Conservation (phyloP, 1,140 invertebrate genomes). For the Phortica variegata region DNA sequence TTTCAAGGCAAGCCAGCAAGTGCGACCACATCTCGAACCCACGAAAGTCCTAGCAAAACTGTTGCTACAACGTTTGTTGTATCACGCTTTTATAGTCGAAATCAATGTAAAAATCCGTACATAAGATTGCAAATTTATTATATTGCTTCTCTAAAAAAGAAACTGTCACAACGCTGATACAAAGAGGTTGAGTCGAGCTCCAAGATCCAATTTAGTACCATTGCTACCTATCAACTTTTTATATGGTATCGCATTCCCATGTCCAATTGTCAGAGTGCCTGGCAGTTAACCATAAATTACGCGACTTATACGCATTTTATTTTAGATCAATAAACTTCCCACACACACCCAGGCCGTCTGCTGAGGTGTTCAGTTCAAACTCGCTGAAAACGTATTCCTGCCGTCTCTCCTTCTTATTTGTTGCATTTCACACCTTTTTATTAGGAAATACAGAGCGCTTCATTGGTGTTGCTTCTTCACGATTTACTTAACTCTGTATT, state of each 20-base stretch:
- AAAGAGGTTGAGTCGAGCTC: neutral
- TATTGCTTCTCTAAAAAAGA: slow-evolving; percentile 19
- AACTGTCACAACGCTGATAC: slow-evolving; percentile 15
- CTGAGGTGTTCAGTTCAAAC: slow-evolving; percentile 7
- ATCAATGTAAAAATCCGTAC: slow-evolving; percentile 13
- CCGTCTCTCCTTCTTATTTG: slow-evolving; percentile 11
- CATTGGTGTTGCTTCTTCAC: slow-evolving; percentile 31
- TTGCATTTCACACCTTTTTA: slow-evolving; percentile 12
- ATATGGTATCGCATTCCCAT: slow-evolving; percentile 31
- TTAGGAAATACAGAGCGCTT: too few species aligned
- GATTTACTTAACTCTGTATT: neutral
- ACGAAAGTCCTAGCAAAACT: slow-evolving; percentile 22
- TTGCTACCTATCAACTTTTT: slow-evolving; percentile 3
- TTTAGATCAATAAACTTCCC: slow-evolving; percentile 27
- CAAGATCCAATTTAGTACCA: slow-evolving; percentile 19
- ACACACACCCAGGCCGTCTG: slow-evolving; percentile 36
- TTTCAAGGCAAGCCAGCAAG: neutral
- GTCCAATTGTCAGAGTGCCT: slow-evolving; percentile 26
- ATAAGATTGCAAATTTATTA: slow-evolving; percentile 46
- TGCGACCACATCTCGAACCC: slow-evolving; percentile 16
- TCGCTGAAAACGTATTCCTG: slow-evolving; percentile 20
- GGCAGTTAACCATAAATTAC: slow-evolving; percentile 35
- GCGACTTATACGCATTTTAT: slow-evolving; percentile 1
- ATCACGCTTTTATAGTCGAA: slow-evolving; percentile 42
- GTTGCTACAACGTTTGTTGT: slow-evolving; percentile 13